Evolutionary conservation across 2,797 vertebrate genomes (phyloP), one percentile per base, ranked within the genome.

Genomic region (Onychomys torridus): DNA sequence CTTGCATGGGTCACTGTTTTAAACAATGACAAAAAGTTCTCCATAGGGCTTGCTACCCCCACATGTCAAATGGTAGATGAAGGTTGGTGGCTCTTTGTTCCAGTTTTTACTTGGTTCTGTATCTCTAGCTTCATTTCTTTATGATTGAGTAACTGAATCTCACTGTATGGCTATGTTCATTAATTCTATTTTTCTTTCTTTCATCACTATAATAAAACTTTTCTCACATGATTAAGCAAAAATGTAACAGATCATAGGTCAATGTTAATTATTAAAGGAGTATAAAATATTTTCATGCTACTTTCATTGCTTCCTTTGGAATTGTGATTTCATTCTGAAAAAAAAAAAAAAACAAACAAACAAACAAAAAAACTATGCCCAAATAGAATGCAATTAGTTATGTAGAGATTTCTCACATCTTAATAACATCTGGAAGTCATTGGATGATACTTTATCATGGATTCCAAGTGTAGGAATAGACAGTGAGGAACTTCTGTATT

Each of bases 351-450:
- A n/a, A n/a, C n/a, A n/a, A n/a, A n/a, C n/a, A n/a, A n/a, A n/a
- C n/a, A n/a, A n/a, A n/a, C n/a, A n/a, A n/a, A n/a, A n/a, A n/a
- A n/a, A 5, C 65, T 89, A 57, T 77, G 0, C 0, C 67, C 12
- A 91, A 76, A 76, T 37, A 29, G 61, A n/a, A 77, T 25, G 55
- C 69, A 93, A 78, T n/a, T 25, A 3, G 0, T 0, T 8, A 73
- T 75, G n/a, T 92, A 8, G 46, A 84, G 88, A 55, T 84, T 79
- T 75, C 69, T 59, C 69, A 88, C 89, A 43, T 91, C 63, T 94
- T 96, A 55, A 63, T 97, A 96, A 93, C 67, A 55, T 93, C 71
- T 19, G 7, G 75, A 75, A 90, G 93, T 95, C 34, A 89, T 83
- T 65, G 0, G 0, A 73, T 67, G 46, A 67, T 17, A 0, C 91